Base-by-base conservation (phyloP, 1,140 invertebrate species). In the Patella vulgata region DNA sequence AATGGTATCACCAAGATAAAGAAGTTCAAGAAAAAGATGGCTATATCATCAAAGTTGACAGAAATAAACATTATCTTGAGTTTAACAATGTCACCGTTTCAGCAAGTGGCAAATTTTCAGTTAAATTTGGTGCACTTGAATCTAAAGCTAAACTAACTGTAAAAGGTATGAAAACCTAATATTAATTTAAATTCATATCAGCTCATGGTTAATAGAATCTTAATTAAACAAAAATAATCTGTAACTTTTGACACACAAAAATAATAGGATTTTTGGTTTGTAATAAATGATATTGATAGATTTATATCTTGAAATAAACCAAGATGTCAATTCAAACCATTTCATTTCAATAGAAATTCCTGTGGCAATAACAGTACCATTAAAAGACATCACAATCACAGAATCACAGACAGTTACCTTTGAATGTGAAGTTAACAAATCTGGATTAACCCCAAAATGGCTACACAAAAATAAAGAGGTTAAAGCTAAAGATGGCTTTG, bases 1-100 rank as follows among this genome's bases (percentile, higher is more conserved):
- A 91, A 72, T 99, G 97, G 97, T 89, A 87, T 6, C 93, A 93
- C 78, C 91, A 93, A 74, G 88, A 88, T 12, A 85, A 89, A 50
- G 87, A 87, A 63, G 51, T 79, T 48, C 55, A 53, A 47, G 64
- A 60, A 39, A 68, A 68, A 52, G 89, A 93, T 39, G 72, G 71
- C 21, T 72, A 71, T 52, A 73, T 77, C 30, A 75, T 81, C 21
- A 63, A 46, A 27, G 67, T 74, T 12, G 73, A 75, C 36, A 72
- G 74, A 23, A 69, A 47, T 36, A 59, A 70, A 19, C 79, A 80
- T 51, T 71, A 61, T 25, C 80, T 97, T 11, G 88, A 93, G 11
- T 89, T 97, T 17, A 89, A 89, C 58, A 90, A 91, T 68, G 90
- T 89, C 12, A 89, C 87, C 1, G 85, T 89, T 47, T 90, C 93